Percentiles rank a stretch among this genome's conserved stretches.
Conservation (phyloP, 2,797 vertebrate species). For the Enteromius mattozi region DNA sequence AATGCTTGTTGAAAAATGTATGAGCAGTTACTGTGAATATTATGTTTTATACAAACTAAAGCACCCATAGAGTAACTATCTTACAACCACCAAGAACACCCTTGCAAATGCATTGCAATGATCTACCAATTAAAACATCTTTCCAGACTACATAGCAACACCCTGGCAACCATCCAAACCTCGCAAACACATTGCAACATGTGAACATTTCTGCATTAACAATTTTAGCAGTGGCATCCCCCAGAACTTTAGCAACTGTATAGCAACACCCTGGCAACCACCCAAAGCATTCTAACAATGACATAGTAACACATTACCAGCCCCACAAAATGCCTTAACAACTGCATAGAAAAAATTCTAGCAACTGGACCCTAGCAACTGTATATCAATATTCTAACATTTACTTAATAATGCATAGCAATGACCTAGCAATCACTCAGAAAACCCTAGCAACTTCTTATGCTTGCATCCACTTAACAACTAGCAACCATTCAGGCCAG, state of each 20-base stretch:
- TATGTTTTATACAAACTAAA: background rate
- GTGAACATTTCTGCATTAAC: too few species aligned
- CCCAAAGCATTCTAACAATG: background rate
- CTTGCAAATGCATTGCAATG: background rate
- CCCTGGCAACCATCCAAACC: too few species aligned
- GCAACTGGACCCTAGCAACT: too few species aligned
- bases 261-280: background rate
- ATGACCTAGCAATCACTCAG: background rate
- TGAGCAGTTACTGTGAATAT: conserved; percentile 41
- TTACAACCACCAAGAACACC: background rate
- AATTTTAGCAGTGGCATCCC: too few species aligned
- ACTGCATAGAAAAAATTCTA: background rate
- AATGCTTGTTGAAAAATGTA: conserved; percentile 32
- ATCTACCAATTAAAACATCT: background rate
- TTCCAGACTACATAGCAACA: background rate
- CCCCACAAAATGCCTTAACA: background rate
- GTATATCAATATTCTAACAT: too few species aligned
- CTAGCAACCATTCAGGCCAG: background rate
- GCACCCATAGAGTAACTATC: too few species aligned
- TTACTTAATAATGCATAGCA: background rate
- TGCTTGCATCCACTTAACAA: too few species aligned
- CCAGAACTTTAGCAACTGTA: background rate
- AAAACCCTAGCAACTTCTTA: background rate
- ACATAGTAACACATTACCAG: too few species aligned
- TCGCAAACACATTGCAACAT: too few species aligned